Evolutionary conservation across 2,113 vertebrate genomes (phyloP).

Genomic region (Pelmatolapia mariae): DNA sequence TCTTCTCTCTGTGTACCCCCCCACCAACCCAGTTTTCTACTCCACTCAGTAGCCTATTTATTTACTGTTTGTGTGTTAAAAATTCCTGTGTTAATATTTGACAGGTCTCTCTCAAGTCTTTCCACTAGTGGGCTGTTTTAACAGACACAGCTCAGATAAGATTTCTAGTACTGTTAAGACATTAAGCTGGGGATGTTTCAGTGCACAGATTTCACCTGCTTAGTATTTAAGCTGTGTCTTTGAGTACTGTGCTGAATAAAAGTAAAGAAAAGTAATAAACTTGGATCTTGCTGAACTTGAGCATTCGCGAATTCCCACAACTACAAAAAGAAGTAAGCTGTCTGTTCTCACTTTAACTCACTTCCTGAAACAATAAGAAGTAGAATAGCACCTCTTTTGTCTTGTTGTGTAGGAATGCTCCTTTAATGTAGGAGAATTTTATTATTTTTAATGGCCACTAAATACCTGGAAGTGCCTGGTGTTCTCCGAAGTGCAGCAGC

Average conservation of each 20-base stretch:
- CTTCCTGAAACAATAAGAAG: neutral
- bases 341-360: neutral
- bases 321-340: neutral
- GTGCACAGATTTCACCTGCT: neutral
- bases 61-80: neutral
- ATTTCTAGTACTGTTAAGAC: neutral
- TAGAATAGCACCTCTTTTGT: neutral
- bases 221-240: neutral
- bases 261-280: neutral
- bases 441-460: neutral
- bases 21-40: neutral
- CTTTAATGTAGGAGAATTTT: neutral
- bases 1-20: neutral
- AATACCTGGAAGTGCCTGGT: neutral
- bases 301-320: neutral
- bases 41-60: neutral
- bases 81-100: slow-evolving; percentile 57
- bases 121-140: neutral
- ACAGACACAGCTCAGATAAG: neutral
- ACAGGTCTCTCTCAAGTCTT: slow-evolving; percentile 8
- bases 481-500: neutral
- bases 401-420: neutral
- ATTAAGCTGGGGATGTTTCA: neutral
- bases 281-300: neutral
- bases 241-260: neutral